Evolutionary conservation across 2,797 vertebrate genomes (phyloP).

Genomic region (Microhierax caerulescens): DNA sequence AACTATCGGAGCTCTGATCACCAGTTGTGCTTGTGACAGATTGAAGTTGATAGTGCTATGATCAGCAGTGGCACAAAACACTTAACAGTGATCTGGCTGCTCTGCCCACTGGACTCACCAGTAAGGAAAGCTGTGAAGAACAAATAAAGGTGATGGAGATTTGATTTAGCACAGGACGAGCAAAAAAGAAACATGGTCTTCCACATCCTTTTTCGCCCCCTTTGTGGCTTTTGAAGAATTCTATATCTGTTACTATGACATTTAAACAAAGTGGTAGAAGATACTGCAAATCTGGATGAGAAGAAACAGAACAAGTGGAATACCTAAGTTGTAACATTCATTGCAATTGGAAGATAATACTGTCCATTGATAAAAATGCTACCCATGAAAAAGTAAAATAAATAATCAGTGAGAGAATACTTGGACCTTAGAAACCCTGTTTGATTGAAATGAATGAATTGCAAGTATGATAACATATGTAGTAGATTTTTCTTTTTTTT

Average conservation of each 20-base stretch:
- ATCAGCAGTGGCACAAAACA: neutral
- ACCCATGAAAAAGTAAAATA: neutral
- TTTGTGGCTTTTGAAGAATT: neutral
- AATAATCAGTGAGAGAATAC: neutral
- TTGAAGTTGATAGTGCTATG: neutral
- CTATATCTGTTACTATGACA: neutral
- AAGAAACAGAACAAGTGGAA: neutral
- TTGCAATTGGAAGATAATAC: neutral
- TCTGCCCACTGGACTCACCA: neutral
- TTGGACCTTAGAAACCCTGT: neutral
- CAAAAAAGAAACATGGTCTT: neutral
- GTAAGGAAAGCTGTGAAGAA: neutral
- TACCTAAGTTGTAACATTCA: neutral
- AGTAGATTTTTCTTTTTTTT: neutral
- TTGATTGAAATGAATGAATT: neutral
- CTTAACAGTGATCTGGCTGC: neutral
- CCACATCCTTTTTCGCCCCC: neutral
- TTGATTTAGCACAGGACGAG: neutral
- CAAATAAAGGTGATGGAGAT: neutral
- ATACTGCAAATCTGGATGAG: neutral
- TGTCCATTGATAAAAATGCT: neutral
- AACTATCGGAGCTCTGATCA: neutral
- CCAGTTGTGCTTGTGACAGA: neutral
- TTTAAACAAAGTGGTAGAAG: neutral
- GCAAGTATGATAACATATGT: neutral